These are phyloP conservation scores for Pelmatolapia mariae DNA, from an alignment of 2,113 vertebrate genomes.

Conservation along the genomic window DNA sequence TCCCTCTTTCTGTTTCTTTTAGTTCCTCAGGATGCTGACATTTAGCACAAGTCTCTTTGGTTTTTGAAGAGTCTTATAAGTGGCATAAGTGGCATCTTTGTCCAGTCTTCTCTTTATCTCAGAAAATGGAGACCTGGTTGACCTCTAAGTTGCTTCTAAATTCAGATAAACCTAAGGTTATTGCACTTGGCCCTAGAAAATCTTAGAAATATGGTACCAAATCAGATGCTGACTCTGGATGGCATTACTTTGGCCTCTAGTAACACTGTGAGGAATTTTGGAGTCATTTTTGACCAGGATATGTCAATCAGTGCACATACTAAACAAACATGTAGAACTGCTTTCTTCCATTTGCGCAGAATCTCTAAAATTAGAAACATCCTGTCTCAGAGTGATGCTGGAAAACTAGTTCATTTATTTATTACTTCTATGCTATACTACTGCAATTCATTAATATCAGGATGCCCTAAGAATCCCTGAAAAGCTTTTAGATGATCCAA, in stretches of 20 bases:
- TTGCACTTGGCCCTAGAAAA: too few relatives aligned
- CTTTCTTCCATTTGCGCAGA: neutral
- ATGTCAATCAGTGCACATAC: neutral
- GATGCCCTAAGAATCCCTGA: neutral
- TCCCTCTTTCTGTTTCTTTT: too few relatives aligned
- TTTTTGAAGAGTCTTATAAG: too few relatives aligned
- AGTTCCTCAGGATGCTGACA: too few relatives aligned
- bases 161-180: too few relatives aligned
- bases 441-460: neutral
- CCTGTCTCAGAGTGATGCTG: neutral
- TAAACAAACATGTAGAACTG: neutral
- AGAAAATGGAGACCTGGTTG: too few relatives aligned
- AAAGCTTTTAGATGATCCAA: neutral
- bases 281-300: neutral
- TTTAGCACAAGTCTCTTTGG: too few relatives aligned
- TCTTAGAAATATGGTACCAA: neutral
- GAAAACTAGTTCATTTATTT: neutral
- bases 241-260: neutral
- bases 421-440: neutral
- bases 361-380: neutral
- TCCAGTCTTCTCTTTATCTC: too few relatives aligned
- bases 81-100: too few relatives aligned
- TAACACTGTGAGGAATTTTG: neutral
- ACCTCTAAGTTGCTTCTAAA: too few relatives aligned
- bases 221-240: neutral